Evolutionary conservation across 2,797 vertebrate genomes (phyloP).

Genomic region (Pelochelys cantorii): DNA sequence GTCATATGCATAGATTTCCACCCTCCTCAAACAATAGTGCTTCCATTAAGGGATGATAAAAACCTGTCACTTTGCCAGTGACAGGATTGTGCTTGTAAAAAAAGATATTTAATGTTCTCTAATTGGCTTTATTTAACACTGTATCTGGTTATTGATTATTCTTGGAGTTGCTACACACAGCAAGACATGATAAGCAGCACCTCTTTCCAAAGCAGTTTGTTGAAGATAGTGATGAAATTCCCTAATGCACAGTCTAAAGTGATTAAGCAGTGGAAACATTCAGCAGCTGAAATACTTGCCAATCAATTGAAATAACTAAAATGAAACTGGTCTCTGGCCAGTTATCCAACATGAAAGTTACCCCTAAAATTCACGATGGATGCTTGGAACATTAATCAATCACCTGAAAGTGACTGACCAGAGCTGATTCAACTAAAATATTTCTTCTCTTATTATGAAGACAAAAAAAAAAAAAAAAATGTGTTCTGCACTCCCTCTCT

Average conservation of each 20-base stretch:
- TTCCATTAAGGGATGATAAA: neutral
- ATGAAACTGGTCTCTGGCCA: neutral
- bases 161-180: neutral
- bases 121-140: constrained; percentile 35
- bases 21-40: neutral
- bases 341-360: neutral
- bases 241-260: neutral
- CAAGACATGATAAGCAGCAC: neutral
- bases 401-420: neutral
- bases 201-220: neutral
- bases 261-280: neutral
- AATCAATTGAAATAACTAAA: neutral
- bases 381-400: neutral
- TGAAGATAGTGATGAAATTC: constrained; percentile 1
- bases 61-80: neutral
- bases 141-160: constrained; percentile 37
- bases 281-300: neutral
- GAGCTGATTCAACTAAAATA: neutral
- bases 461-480: neutral
- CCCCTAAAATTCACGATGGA: neutral
- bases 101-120: neutral
- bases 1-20: neutral
- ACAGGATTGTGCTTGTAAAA: neutral
- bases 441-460: neutral
- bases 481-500: neutral